These are phyloP conservation scores for Drosophila mauritiana DNA, from an alignment of 1,140 invertebrate species.

Conservation along the genomic window DNA sequence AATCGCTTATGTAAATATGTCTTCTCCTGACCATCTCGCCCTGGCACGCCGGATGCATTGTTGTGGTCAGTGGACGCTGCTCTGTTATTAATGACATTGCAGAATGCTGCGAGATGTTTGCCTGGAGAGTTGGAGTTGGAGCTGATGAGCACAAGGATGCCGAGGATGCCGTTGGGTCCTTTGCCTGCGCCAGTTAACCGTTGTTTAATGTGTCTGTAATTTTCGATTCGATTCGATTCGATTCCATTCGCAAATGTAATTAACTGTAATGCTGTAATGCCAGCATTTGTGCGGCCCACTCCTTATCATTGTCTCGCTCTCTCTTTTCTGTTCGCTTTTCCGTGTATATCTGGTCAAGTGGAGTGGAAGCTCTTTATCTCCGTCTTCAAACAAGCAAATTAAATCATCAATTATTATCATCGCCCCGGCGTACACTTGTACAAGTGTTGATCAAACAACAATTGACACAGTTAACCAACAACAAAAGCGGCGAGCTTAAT, in stretches of 20 bases:
- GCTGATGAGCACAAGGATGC: slow-evolving; percentile 8
- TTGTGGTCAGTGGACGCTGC: slow-evolving; percentile 44
- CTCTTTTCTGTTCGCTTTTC: neutral
- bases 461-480: slow-evolving; percentile 65
- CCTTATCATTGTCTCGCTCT: neutral
- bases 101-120: slow-evolving; percentile 54
- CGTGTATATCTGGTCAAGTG: slow-evolving; percentile 42
- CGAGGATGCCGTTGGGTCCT: slow-evolving; percentile 14
- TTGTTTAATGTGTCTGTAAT: slow-evolving; percentile 80
- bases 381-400: slow-evolving; percentile 75
- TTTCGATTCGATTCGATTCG: slow-evolving; percentile 53
- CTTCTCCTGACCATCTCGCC: slow-evolving; percentile 15
- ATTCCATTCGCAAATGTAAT: slow-evolving; percentile 68
- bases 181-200: slow-evolving; percentile 58
- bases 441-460: slow-evolving; percentile 66
- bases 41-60: slow-evolving; percentile 17
- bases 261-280: slow-evolving; percentile 67
- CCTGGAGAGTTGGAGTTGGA: neutral
- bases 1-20: slow-evolving; percentile 80
- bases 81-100: slow-evolving; percentile 77
- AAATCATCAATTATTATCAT: slow-evolving; percentile 73
- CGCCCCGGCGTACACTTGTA: slow-evolving; percentile 1
- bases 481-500: slow-evolving; percentile 28
- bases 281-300: slow-evolving; percentile 12
- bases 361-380: slow-evolving; percentile 30